Base-by-base conservation (phyloP, 2,113 vertebrate genomes). In the Ellobius talpinus region DNA sequence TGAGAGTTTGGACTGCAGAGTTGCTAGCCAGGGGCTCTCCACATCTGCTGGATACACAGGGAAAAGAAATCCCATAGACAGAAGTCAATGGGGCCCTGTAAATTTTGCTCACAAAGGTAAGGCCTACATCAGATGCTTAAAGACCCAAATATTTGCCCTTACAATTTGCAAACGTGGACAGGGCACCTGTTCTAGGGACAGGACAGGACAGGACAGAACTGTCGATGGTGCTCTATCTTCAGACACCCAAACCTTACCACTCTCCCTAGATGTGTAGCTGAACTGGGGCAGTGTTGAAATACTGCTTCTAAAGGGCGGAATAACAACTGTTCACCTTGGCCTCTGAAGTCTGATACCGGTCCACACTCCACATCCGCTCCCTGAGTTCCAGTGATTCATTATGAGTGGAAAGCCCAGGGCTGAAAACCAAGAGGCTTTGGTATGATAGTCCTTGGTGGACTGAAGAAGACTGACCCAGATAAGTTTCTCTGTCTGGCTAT, bases 111-210 rank as follows among this genome's bases (percentile, higher is more conserved):
- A 77, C 36, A 31, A 66, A 29, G 58, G 6, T 26, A 21, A 87
- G 24, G 55, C n/a, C 91, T 50, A 29, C 12, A 10, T 26, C 16
- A 10, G 52, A 50, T 26, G 31, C 7, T 47, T 77, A 52, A 47
- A 89, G 82, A 45, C 5, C 42, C 52, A 73, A 39, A 84, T 93
- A 91, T 84, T 76, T 52, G 82, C 70, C 63, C 23, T n/a, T 47
- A 58, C 73, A 10, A 45, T 58, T 93, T 95, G 39, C 9, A 77
- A 92, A 47, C 3, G 29, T 7, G 17, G 50, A 89, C 5, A 47
- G 61, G 82, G 33, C 21, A 39, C 24, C 13, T 66, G 12, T 5
- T 61, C 91, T 58, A n/a, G 29, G 16, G 17, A 55, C 24, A 23
- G n/a, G 55, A 50, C 73, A 79, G 77, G 47, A 47, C 47, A 47